These are phyloP conservation scores for Salticus scenicus DNA, from an alignment of 2,888 invertebrate genomes.

Conservation along the genomic window DNA sequence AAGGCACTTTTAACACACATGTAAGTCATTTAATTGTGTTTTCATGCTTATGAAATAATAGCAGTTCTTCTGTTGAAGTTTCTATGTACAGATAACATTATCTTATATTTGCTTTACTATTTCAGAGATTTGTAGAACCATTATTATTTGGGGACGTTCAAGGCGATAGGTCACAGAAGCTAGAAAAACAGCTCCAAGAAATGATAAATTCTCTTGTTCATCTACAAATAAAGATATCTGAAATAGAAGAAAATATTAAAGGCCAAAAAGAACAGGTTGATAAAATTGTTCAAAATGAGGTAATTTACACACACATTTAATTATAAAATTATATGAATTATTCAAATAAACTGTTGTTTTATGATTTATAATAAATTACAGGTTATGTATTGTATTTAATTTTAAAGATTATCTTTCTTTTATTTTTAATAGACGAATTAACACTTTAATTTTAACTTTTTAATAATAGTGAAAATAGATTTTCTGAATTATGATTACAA, in stretches of 20 bases:
- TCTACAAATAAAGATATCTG: slow-evolving; percentile 2
- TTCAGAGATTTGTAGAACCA: slow-evolving; percentile 42
- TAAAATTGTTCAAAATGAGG: slow-evolving; percentile 20
- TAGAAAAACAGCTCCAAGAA: slow-evolving; percentile 28
- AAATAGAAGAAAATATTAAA: slow-evolving; percentile 28
- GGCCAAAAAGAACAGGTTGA: slow-evolving; percentile 19
- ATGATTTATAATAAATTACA: too few species aligned
- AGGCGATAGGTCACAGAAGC: background rate
- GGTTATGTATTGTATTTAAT: too few species aligned
- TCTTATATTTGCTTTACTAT: background rate
- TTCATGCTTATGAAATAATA: too few species aligned
- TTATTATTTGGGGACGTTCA: slow-evolving; percentile 33
- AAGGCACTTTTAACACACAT: too few species aligned
- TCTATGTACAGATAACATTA: too few species aligned
- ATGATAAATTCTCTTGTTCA: slow-evolving; percentile 22
- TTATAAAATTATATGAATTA: background rate
- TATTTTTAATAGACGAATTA: too few species aligned
- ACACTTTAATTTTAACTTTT: too few species aligned
- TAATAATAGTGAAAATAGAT: too few species aligned
- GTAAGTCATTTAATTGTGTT: too few species aligned
- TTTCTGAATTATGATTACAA: too few species aligned
- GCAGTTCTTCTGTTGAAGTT: too few species aligned
- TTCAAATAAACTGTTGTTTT: background rate
- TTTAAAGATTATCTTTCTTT: too few species aligned
- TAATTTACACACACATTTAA: slow-evolving; percentile 14